These are phyloP conservation scores for Sebastes steindachneri DNA, from an alignment of 2,797 vertebrate species.

Conservation along the genomic window DNA sequence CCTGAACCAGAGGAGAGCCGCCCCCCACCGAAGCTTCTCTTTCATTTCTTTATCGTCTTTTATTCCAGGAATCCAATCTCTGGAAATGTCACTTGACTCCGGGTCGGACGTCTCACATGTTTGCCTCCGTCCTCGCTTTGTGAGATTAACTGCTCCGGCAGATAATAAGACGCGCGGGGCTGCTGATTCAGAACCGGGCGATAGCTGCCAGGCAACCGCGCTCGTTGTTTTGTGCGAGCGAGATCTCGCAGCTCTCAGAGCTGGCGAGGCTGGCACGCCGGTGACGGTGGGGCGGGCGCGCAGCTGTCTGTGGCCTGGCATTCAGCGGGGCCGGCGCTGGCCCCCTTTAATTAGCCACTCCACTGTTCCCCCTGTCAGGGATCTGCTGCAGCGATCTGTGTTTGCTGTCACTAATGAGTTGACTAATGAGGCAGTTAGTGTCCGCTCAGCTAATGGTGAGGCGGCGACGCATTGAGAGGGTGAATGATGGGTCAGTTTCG, in stretches of 20 bases:
- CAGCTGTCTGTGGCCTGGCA: slow-evolving; percentile 87
- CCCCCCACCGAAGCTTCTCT: not conserved
- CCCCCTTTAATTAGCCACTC: slow-evolving; percentile 89
- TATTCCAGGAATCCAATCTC: slow-evolving; percentile 55
- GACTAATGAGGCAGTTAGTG: slow-evolving; percentile 95
- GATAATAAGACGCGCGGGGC: slow-evolving; percentile 56
- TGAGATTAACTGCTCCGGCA: slow-evolving; percentile 56
- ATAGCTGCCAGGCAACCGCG: slow-evolving; percentile 79
- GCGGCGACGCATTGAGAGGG: slow-evolving; percentile 64
- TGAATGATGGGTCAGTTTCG: slow-evolving; percentile 69
- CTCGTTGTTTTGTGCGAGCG: not conserved
- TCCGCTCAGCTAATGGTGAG: slow-evolving; percentile 88
- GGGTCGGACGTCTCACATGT: slow-evolving; percentile 35
- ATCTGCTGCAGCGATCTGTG: slow-evolving; percentile 87
- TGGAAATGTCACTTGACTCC: slow-evolving; percentile 58
- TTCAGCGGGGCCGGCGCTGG: slow-evolving; percentile 74
- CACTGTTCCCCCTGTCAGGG: slow-evolving; percentile 85
- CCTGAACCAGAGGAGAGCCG: not conserved
- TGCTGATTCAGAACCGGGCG: slow-evolving; percentile 52
- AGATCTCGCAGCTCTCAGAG: slow-evolving; percentile 3
- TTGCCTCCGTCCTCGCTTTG: slow-evolving; percentile 39
- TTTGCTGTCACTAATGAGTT: slow-evolving; percentile 92
- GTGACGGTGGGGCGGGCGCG: slow-evolving; percentile 31
- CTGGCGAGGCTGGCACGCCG: slow-evolving; percentile 17
- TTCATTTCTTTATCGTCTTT: slow-evolving; percentile 34